Percentiles rank a stretch among this genome's conserved stretches.
These are phyloP conservation scores for Phalloptychus januarius DNA, from an alignment of 2,797 vertebrate genomes.

Conservation along the genomic window DNA sequence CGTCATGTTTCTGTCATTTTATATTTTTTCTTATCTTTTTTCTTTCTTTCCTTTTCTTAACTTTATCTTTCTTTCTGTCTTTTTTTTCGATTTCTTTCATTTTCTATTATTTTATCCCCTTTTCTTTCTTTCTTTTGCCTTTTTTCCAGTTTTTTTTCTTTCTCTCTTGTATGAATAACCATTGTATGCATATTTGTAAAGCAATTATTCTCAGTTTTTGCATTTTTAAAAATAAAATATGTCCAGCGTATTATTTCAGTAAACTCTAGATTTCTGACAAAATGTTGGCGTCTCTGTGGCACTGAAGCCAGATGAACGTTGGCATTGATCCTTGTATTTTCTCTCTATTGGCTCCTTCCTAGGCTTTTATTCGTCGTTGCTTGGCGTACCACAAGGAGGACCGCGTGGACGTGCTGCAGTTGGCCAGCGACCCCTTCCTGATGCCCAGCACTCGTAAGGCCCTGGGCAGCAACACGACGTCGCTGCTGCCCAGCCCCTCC, in stretches of 20 bases:
- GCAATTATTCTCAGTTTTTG: too few relatives aligned
- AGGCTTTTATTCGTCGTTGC: slow-evolving; percentile 95
- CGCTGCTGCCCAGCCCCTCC: slow-evolving; percentile 85
- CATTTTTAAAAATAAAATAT: background rate
- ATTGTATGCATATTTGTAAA: background rate
- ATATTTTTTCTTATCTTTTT: too few relatives aligned
- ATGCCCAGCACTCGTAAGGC: slow-evolving; percentile 92
- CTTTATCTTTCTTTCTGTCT: background rate
- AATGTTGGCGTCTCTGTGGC: background rate
- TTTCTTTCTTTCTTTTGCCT: background rate
- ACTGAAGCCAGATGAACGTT: background rate
- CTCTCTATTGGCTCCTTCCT: background rate
- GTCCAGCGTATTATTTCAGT: background rate
- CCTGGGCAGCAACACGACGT: slow-evolving; percentile 82
- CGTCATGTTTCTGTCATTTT: too few relatives aligned
- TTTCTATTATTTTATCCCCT: background rate
- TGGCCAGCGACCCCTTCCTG: slow-evolving; percentile 90
- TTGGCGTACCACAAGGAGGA: slow-evolving; percentile 96
- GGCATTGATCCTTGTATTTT: background rate
- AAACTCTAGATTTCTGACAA: background rate
- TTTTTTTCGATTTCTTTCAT: background rate
- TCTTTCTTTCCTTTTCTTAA: too few relatives aligned
- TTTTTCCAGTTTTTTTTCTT: background rate
- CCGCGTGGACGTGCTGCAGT: slow-evolving; percentile 92
- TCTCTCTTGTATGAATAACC: background rate